A percentile compares a stretch with the other conserved stretches of the same genome.
Evolutionary conservation across 2,797 vertebrate genomes (phyloP).

Genomic region (Bucorvus abyssinicus): DNA sequence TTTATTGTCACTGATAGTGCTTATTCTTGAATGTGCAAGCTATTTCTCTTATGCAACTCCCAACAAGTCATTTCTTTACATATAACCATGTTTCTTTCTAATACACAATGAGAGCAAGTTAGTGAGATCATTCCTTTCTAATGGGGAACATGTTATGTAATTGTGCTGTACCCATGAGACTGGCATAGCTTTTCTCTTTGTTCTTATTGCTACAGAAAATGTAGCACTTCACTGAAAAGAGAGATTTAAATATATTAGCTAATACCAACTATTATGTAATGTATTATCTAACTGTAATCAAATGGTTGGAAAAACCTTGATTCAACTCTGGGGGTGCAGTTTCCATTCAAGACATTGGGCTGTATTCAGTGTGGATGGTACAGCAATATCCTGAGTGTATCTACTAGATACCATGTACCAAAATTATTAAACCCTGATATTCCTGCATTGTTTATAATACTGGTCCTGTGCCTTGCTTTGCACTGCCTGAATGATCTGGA

Average conservation of each 20-base stretch:
- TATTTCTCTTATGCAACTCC: background rate
- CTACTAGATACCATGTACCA: background rate
- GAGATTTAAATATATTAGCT: slow-evolving; percentile 19
- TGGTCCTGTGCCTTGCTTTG: no score
- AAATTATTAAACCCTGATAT: background rate
- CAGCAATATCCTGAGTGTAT: background rate
- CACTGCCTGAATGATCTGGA: background rate
- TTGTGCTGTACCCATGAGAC: background rate
- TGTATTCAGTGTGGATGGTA: background rate
- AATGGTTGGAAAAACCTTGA: background rate
- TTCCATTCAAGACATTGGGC: background rate
- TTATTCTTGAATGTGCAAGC: slow-evolving; percentile 48
- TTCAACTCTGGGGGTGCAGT: background rate
- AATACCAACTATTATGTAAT: no score
- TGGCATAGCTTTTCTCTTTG: background rate
- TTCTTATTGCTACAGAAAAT: background rate
- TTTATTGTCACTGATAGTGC: slow-evolving; percentile 26
- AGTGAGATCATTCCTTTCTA: background rate
- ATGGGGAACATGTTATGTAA: background rate
- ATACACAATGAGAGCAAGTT: background rate
- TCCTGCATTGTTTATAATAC: background rate
- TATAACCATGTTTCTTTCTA: background rate
- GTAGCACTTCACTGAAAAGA: slow-evolving; percentile 24
- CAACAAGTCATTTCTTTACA: slow-evolving; percentile 5
- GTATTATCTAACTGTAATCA: background rate